Percentiles rank a stretch among this genome's conserved stretches.
phyloP scores from a whole-genome alignment of 2,113 vertebrate species.

The Dendropsophus ebraccatus region DNA sequence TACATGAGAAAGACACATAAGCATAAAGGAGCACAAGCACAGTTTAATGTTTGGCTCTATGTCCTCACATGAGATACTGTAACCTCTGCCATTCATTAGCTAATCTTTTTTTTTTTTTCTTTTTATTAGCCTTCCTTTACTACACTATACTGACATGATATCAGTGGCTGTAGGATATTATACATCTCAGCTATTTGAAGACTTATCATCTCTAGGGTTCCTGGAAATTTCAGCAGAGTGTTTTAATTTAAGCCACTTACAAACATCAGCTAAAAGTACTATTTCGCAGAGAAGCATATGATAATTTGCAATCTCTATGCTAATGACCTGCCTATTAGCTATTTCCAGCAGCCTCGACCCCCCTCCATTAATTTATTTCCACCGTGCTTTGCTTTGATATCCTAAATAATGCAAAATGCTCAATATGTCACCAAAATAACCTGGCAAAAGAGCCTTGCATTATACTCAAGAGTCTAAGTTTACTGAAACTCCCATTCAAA shows the following conservation, averaged over 20 bases:
- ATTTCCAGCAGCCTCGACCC: background rate
- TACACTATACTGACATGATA: background rate
- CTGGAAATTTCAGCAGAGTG: background rate
- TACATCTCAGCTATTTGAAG: background rate
- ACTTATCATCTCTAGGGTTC: background rate
- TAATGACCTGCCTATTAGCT: background rate
- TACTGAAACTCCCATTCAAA: background rate
- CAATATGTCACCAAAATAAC: background rate
- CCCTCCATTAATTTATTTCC: background rate
- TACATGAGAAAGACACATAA: too few relatives aligned
- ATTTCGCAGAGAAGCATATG: background rate
- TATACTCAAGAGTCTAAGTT: background rate
- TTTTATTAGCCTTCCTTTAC: background rate
- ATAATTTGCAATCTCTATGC: slow-evolving; percentile 8
- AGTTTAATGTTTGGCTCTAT: too few relatives aligned
- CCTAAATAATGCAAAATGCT: background rate
- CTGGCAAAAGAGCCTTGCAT: background rate
- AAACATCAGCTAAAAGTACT: background rate
- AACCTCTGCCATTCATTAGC: background rate
- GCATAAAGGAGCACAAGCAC: too few relatives aligned
- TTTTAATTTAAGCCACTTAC: slow-evolving; percentile 3
- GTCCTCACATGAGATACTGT: background rate
- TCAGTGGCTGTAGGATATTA: background rate
- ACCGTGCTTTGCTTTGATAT: background rate
- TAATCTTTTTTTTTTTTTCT: background rate